Evolutionary conservation across 2,113 vertebrate genomes (phyloP), one percentile per base, ranked within the genome.

Genomic region (Formicarius rufipectus): DNA sequence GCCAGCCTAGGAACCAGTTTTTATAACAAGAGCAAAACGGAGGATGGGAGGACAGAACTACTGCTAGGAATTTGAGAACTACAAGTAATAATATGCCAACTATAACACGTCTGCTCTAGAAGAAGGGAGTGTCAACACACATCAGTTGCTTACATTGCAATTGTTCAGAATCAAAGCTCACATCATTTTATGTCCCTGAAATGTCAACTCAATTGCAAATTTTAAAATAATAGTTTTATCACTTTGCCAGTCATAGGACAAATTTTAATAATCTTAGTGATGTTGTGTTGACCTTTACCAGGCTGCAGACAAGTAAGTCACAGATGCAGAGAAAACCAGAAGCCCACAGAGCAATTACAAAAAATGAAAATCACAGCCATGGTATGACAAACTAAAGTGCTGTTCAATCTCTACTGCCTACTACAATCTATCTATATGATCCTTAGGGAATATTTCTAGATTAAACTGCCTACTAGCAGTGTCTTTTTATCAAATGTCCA

Each of bases 161-260:
- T 0, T 53, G 53, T 67, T 4, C 2, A 91, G 77, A 93, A 91
- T 40, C 76, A 77, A 91, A 93, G 59, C 67, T 78, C 69, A 33
- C 60, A 84, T 92, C 40, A 18, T 60, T 90, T 91, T 44, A 87
- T 28, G 87, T 39, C 74, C 92, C 81, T 69, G 86, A 96, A 93
- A 96, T 8, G 87, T 94, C 96, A 93, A 85, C 35, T 64, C 74
- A 80, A 96, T 93, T 39, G 37, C 64, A 89, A 80, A 69, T 93
- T 64, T 45, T 25, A 90, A 92, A 95, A n/a, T 44, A 67, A 52
- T 35, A 62, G 44, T 89, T 93, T 53, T 84, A 93, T 89, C 79
- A 78, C 39, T 95, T 91, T 95, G 89, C 87, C 84, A 97, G 79
- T n/a, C 63, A 10, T 47, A 81, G 66, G 55, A 72, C 21, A 7